phyloP scores from a whole-genome alignment of 2,797 vertebrate species.

The Acipenser ruthenus region DNA sequence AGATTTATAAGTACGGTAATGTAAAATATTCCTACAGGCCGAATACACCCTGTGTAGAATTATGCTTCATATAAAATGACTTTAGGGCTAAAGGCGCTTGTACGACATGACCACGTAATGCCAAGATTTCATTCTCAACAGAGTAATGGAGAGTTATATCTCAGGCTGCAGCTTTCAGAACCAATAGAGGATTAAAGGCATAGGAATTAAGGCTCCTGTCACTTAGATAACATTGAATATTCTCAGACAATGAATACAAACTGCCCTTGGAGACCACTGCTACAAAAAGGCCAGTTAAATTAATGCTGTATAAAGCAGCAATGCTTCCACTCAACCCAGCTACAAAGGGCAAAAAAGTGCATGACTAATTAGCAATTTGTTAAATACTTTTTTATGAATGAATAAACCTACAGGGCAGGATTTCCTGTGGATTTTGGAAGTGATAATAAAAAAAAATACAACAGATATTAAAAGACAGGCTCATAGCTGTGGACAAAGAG shows the following conservation, averaged over 20 bases:
- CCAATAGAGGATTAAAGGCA: slow-evolving; percentile 17
- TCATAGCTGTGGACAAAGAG: too few relatives aligned
- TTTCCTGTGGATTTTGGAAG: too few relatives aligned
- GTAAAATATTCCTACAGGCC: slow-evolving; percentile 8
- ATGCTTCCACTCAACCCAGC: too few relatives aligned
- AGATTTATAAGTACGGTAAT: slow-evolving; percentile 10
- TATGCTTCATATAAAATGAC: slow-evolving; percentile 8
- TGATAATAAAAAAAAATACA: too few relatives aligned
- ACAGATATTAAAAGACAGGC: too few relatives aligned
- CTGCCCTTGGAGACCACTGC: background rate
- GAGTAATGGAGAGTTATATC: slow-evolving; percentile 14
- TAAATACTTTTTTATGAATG: too few relatives aligned
- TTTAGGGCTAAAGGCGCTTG: slow-evolving; percentile 7
- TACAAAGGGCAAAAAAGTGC: too few relatives aligned
- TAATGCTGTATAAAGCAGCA: slow-evolving; percentile 5
- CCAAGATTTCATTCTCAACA: slow-evolving; percentile 2
- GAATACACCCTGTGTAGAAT: slow-evolving; percentile 2
- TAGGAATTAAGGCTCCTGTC: slow-evolving; percentile 13
- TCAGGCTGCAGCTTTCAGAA: slow-evolving; percentile 15
- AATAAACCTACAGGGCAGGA: too few relatives aligned
- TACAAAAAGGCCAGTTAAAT: slow-evolving; percentile 2
- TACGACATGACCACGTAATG: slow-evolving; percentile 33
- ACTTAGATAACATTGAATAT: slow-evolving; percentile 12
- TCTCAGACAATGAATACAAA: slow-evolving; percentile 6
- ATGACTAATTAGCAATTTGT: too few relatives aligned